These are phyloP conservation scores for Vultur gryphus DNA, from an alignment of 2,797 vertebrate species.

Conservation along the genomic window DNA sequence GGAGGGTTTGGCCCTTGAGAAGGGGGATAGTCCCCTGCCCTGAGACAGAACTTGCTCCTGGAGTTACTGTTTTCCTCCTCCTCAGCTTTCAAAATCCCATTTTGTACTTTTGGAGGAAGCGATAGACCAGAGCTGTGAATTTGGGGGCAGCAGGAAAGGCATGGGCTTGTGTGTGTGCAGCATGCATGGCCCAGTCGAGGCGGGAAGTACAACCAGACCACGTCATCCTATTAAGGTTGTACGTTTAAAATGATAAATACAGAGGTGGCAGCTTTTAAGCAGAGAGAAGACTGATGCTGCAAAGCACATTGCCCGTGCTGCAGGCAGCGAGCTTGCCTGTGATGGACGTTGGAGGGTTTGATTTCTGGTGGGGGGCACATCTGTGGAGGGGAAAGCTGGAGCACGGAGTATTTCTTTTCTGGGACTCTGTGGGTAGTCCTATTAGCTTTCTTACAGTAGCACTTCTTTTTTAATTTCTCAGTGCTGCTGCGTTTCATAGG, in stretches of 20 bases:
- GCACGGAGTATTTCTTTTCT: background rate
- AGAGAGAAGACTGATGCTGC: background rate
- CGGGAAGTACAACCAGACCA: background rate
- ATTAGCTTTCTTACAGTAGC: background rate
- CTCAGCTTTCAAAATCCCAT: background rate
- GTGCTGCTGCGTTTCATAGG: background rate
- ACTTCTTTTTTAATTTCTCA: background rate
- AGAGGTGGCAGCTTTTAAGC: background rate
- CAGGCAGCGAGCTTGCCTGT: background rate
- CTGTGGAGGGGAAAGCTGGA: background rate
- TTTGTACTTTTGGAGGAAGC: background rate
- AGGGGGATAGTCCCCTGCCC: background rate
- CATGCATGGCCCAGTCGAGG: fast-evolving
- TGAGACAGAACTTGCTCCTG: background rate
- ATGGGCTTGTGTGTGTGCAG: background rate
- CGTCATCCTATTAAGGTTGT: fast-evolving
- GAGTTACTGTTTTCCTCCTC: background rate
- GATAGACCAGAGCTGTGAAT: background rate
- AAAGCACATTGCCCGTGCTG: fast-evolving
- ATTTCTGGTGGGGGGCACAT: background rate
- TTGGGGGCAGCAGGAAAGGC: background rate
- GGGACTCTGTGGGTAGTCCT: background rate
- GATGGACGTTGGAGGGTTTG: background rate
- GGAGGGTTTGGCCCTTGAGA: background rate
- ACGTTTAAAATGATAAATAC: background rate